Conservation (phyloP, 2,888 invertebrate genomes). For the Oscheius sp. region DNA sequence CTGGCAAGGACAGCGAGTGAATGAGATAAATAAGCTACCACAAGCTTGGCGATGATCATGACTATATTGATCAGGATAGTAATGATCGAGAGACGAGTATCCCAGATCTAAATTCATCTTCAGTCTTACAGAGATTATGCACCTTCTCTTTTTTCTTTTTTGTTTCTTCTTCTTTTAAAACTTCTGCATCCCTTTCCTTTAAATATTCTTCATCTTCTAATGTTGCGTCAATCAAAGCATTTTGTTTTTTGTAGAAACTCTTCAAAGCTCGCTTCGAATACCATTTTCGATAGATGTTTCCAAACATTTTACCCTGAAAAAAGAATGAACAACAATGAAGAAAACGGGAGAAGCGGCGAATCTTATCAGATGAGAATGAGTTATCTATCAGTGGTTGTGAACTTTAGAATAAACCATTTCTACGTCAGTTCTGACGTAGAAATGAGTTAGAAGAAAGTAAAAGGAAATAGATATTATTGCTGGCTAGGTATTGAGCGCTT, state of each 20-base stretch:
- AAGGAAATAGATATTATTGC: no score
- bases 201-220: conserved; percentile 34
- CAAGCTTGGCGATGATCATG: conserved; percentile 52
- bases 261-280: neutral
- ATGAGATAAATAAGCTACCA: conserved; percentile 71
- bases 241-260: conserved; percentile 40
- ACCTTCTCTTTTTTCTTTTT: conserved; percentile 15
- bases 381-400: neutral
- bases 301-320: conserved; percentile 9
- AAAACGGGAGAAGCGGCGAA: neutral
- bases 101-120: conserved; percentile 40
- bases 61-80: conserved; percentile 51
- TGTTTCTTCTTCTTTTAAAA: neutral
- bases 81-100: conserved; percentile 47
- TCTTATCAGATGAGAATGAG: neutral
- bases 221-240: conserved; percentile 34
- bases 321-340: neutral
- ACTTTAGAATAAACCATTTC: neutral
- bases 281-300: conserved; percentile 8
- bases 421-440: no score
- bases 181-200: conserved; percentile 26
- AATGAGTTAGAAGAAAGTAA: no score
- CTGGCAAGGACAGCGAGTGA: conserved; percentile 73
- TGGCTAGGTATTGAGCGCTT: no score
- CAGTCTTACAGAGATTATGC: neutral